Evolutionary conservation across 2,797 vertebrate genomes (phyloP), one percentile per base, ranked within the genome.

Genomic region (Prionace glauca): DNA sequence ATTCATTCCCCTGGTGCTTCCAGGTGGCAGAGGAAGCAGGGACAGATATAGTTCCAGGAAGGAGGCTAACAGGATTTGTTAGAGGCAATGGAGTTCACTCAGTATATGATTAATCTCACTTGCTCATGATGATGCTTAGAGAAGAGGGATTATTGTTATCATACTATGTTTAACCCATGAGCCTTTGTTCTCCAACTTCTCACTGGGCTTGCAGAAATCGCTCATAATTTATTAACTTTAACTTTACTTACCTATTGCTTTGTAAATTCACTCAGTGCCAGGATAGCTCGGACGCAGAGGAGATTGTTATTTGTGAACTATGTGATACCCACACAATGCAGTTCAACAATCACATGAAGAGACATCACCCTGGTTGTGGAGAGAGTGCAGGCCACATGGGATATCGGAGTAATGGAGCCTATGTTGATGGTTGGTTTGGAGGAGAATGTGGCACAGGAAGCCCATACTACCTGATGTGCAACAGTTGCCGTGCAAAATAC

Each of bases 401-500:
- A 95, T 98, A 98, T 95, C 98, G 98, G 96, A 98, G 98, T 96
- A 98, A 98, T 0, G 98, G 98, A 16, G 97, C 97, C 74, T 98
- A 98, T 3, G 98, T 98, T 96, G 98, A 98, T 41, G 98, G 98
- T 96, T 98, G 98, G 98, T 98, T 98, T 95, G 98, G 98, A 96
- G 98, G 98, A 32, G 98, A 98, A 95, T 98, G 98, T 71, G 98
- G 98, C 94, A 98, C 98, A 41, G 98, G 98, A 95, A 98, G 98
- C 96, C 98, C 98, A 1, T 98, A 98, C 96, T 98, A 98, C 97
- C 97, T 98, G 77, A 97, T 98, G 56, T 98, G 98, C 96, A 97
- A 96, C 96, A 96, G 97, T 95, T 98, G 98, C 96, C 97, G 98
- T 94, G 98, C 98, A 95, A 98, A 98, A 96, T 98, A 98, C 96